phyloP scores from a whole-genome alignment of 2,888 invertebrate genomes.

The Isoperla grammatica region DNA sequence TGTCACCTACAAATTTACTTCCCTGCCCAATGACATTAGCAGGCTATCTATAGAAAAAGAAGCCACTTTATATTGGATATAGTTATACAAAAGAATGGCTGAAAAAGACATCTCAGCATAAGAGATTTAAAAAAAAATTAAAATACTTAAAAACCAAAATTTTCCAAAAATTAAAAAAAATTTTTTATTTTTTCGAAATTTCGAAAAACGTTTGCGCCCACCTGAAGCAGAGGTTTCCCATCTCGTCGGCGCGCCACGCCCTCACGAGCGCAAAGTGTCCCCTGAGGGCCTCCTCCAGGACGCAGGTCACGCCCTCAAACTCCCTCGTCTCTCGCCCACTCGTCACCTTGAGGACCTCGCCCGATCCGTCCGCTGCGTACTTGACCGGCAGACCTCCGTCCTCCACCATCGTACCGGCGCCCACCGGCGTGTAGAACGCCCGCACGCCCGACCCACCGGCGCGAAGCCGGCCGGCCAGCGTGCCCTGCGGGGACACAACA shows the following conservation, averaged over 20 bases:
- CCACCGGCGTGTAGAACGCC: constrained; percentile 6
- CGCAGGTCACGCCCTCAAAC: not conserved
- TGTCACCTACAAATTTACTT: too few relatives aligned
- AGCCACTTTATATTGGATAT: too few relatives aligned
- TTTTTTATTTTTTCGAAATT: too few relatives aligned
- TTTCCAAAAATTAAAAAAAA: too few relatives aligned
- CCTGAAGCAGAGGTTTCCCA: not conserved
- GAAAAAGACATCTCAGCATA: too few relatives aligned
- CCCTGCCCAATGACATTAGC: too few relatives aligned
- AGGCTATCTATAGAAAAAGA: too few relatives aligned
- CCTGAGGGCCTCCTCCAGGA: not conserved
- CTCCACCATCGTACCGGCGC: not conserved
- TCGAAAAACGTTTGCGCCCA: not conserved
- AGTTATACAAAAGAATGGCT: too few relatives aligned
- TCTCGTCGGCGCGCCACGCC: not conserved
- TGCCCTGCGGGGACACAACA: not conserved
- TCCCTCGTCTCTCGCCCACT: not conserved
- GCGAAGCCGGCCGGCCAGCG: not conserved
- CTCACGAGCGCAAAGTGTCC: not conserved
- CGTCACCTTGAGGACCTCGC: too few relatives aligned
- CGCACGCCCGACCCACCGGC: not conserved
- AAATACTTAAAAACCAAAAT: too few relatives aligned
- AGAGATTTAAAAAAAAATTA: too few relatives aligned
- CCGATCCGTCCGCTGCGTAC: not conserved
- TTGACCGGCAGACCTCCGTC: not conserved